Conservation (phyloP, 2,113 vertebrate genomes). For the Ammodytes dubius region DNA sequence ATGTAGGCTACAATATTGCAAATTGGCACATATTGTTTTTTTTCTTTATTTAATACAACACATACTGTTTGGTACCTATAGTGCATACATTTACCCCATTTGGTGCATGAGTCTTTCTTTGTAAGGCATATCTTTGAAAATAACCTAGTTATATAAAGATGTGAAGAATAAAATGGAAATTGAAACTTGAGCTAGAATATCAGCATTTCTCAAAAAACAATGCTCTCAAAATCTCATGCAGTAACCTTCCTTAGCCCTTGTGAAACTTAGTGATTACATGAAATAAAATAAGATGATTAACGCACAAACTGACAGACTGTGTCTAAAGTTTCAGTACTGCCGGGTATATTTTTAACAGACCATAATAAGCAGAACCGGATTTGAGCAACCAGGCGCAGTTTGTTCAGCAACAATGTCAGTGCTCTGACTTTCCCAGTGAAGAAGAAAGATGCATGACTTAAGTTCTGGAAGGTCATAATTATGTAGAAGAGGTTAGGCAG, state of each 20-base stretch:
- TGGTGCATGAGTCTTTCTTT: background rate
- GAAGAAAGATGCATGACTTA: conserved; percentile 3
- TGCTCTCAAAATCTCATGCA: background rate
- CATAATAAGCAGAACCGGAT: conserved; percentile 29
- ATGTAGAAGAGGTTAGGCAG: background rate
- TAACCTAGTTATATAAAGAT: background rate
- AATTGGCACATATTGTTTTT: background rate
- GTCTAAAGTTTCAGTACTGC: conserved; percentile 4
- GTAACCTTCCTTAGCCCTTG: background rate
- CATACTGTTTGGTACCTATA: background rate
- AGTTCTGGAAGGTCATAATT: background rate
- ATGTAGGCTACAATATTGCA: background rate
- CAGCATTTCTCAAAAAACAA: conserved; percentile 8
- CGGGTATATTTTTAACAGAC: conserved; percentile 20
- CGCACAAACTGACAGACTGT: background rate
- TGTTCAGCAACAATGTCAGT: conserved; percentile 6
- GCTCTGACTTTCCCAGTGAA: conserved; percentile 9
- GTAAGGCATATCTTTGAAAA: background rate
- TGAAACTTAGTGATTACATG: conserved; percentile 26
- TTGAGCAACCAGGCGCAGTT: background rate
- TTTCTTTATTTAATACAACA: background rate
- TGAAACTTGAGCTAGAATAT: conserved; percentile 19
- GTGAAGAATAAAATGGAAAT: background rate
- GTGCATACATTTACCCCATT: background rate
- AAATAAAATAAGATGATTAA: conserved; percentile 21